phyloP scores from a whole-genome alignment of 2,113 vertebrate species.

The Phylloscopus trochiloides region DNA sequence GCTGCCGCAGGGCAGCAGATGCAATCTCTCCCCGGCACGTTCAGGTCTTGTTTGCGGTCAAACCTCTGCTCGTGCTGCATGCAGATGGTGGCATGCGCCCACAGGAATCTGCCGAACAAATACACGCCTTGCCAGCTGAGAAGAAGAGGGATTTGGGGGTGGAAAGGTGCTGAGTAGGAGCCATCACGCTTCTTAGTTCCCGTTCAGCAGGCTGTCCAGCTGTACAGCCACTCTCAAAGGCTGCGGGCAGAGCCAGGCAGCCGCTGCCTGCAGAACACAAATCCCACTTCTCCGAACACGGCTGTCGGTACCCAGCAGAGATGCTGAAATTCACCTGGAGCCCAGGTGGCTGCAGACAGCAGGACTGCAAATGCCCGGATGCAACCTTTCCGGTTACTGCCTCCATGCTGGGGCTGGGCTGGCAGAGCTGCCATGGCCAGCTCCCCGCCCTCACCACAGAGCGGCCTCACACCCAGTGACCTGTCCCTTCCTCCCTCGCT shows the following conservation, averaged over 20 bases:
- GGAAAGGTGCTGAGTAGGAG: neutral
- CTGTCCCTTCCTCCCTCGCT: neutral
- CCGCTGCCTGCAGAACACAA: neutral
- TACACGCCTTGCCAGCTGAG: neutral
- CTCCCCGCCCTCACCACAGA: neutral
- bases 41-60: slow-evolving; percentile 27
- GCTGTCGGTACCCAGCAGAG: neutral
- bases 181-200: neutral
- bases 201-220: neutral
- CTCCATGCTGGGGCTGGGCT: fast-evolving
- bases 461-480: neutral
- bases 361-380: fast-evolving
- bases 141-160: neutral
- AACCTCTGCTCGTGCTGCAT: neutral
- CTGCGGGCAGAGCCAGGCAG: neutral
- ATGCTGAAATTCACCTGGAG: neutral
- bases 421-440: neutral
- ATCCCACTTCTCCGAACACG: fast-evolving
- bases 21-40: slow-evolving; percentile 2
- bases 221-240: neutral
- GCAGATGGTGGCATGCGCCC: neutral
- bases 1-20: slow-evolving; percentile 11
- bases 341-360: neutral
- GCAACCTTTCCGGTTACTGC: fast-evolving
- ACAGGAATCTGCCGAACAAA: neutral